Conservation (phyloP, 2,797 vertebrate species). For the Prionace glauca region DNA sequence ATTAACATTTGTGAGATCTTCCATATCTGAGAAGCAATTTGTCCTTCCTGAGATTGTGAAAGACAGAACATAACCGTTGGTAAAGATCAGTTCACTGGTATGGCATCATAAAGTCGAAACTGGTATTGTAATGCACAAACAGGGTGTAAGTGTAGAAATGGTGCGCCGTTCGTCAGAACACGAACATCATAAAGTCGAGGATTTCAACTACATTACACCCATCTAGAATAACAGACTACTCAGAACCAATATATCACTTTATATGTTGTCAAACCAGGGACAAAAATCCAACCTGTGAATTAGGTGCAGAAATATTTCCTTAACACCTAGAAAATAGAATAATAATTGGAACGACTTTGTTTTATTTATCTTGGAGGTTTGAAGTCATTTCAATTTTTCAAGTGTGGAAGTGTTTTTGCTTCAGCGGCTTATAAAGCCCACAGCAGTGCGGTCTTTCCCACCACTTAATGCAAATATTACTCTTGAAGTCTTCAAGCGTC, state of each 20-base stretch:
- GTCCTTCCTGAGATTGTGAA: no score
- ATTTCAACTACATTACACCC: background rate
- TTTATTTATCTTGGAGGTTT: conserved; percentile 16
- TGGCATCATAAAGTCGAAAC: no score
- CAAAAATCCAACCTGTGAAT: background rate
- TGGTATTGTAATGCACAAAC: no score
- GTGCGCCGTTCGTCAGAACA: no score
- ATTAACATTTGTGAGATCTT: no score
- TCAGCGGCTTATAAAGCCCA: background rate
- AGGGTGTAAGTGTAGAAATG: no score
- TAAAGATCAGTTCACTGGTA: no score
- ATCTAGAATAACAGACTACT: background rate
- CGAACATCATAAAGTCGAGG: no score
- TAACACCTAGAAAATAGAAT: background rate
- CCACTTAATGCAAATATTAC: conserved; percentile 18
- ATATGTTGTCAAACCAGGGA: background rate
- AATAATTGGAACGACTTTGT: background rate
- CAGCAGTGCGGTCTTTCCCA: background rate
- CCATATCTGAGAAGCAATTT: no score
- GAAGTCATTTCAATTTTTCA: background rate
- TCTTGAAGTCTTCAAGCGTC: background rate
- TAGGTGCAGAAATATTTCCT: background rate
- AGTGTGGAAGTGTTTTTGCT: background rate
- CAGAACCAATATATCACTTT: background rate
- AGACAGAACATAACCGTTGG: no score